Percentiles rank a stretch among this genome's conserved stretches.
Conservation (phyloP, 2,113 vertebrate species). For the Perccottus glenii region DNA sequence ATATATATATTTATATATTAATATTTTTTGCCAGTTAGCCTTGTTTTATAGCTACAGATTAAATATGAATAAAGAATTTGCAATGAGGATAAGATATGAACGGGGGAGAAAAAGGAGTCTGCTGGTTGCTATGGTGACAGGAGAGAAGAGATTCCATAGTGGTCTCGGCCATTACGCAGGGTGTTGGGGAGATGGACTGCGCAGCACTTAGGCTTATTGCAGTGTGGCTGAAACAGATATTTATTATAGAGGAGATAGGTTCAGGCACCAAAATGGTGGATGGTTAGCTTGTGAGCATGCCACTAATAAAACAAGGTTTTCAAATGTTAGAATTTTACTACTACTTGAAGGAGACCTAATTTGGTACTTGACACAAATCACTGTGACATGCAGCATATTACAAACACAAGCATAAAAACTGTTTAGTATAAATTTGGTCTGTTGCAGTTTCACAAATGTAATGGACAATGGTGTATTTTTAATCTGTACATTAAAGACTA, state of each 20-base stretch:
- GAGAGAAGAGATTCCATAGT: conserved; percentile 61
- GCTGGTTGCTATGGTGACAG: conserved; percentile 69
- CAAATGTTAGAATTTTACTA: conserved; percentile 12
- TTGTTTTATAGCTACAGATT: conserved; percentile 42
- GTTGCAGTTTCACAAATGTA: background rate
- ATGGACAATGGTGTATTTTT: background rate
- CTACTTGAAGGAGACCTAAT: background rate
- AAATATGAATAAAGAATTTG: conserved; percentile 55
- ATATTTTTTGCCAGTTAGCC: conserved; percentile 36
- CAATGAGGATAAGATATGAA: conserved; percentile 44
- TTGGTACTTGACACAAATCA: background rate
- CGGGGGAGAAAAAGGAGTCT: conserved; percentile 21
- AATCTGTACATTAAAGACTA: background rate
- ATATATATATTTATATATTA: conserved; percentile 9
- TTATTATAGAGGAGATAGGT: conserved; percentile 60
- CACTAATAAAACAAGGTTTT: conserved; percentile 32
- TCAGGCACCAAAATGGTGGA: conserved; percentile 62
- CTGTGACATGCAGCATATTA: background rate
- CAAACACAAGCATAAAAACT: background rate
- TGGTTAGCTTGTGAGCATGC: conserved; percentile 33
- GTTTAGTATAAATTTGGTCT: no score
- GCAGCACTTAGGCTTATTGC: conserved; percentile 72
- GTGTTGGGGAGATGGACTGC: conserved; percentile 61
- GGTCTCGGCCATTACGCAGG: conserved; percentile 66
- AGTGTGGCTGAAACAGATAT: conserved; percentile 66